Evolutionary conservation across 2,888 invertebrate genomes (phyloP).

Genomic region (Geotrupes spiniger): DNA sequence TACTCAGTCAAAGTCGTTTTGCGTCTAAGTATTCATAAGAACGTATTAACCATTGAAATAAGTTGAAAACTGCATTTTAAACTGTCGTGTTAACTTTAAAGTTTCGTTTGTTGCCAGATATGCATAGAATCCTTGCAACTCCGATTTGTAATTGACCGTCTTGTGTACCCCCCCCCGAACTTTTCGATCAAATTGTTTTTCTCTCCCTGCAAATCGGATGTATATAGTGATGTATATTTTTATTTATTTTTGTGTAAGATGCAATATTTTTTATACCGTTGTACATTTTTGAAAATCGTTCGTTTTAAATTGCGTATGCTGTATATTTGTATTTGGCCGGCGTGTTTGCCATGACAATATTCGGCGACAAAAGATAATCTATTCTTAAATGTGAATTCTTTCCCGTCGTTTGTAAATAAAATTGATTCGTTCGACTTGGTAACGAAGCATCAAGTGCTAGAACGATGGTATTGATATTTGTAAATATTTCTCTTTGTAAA

Average conservation of each 20-base stretch:
- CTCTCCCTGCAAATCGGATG: not conserved
- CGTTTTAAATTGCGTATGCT: not conserved
- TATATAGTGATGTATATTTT: not conserved
- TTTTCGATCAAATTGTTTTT: not conserved
- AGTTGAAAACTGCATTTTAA: too few species aligned
- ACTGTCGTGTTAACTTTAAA: too few species aligned
- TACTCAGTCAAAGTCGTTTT: too few species aligned
- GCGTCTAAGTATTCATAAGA: too few species aligned
- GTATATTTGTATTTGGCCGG: not conserved
- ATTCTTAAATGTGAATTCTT: too few species aligned
- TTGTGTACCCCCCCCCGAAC: not conserved
- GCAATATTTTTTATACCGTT: not conserved
- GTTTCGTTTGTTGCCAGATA: too few species aligned
- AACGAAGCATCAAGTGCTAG: slow-evolving; percentile 2
- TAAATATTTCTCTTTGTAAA: slow-evolving; percentile 4
- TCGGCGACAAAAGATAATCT: not conserved
- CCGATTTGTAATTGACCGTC: too few species aligned
- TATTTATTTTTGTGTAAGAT: slow-evolving; percentile 3
- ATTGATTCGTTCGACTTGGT: not conserved
- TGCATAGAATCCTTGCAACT: too few species aligned
- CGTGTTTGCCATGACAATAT: slow-evolving; percentile 5
- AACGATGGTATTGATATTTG: not conserved
- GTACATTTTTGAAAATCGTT: not conserved
- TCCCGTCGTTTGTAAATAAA: not conserved
- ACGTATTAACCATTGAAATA: too few species aligned